Evolutionary conservation across 2,797 vertebrate species (phyloP).

Genomic region (Eulemur mongoz): DNA sequence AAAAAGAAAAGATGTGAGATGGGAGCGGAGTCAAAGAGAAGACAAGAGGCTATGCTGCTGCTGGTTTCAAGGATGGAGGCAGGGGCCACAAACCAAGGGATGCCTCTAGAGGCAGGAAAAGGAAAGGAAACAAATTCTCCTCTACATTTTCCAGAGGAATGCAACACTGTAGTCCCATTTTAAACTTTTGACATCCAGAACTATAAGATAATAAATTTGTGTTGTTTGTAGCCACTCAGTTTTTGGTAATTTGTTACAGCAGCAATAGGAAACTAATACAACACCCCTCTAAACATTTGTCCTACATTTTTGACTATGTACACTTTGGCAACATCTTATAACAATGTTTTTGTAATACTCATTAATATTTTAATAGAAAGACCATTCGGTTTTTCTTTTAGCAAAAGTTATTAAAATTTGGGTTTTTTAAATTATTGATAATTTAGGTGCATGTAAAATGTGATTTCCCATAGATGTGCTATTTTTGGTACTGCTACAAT

Average conservation of each 20-base stretch:
- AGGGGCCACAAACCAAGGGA: neutral
- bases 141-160: neutral
- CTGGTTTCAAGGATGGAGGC: neutral
- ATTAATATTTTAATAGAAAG: neutral
- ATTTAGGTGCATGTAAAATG: neutral
- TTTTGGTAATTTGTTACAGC: neutral
- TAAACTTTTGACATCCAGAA: neutral
- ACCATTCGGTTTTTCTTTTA: neutral
- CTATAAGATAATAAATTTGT: neutral
- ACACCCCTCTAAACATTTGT: neutral
- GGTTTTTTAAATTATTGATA: neutral
- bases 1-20: neutral
- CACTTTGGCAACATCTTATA: neutral
- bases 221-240: neutral
- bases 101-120: neutral
- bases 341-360: neutral
- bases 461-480: neutral
- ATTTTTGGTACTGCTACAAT: neutral
- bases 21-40: neutral
- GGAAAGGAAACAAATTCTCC: neutral
- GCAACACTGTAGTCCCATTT: neutral
- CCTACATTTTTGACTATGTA: neutral
- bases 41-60: neutral
- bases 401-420: neutral
- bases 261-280: neutral